These are phyloP conservation scores for Proterorhinus semilunaris DNA, from an alignment of 2,113 vertebrate species.

Conservation along the genomic window DNA sequence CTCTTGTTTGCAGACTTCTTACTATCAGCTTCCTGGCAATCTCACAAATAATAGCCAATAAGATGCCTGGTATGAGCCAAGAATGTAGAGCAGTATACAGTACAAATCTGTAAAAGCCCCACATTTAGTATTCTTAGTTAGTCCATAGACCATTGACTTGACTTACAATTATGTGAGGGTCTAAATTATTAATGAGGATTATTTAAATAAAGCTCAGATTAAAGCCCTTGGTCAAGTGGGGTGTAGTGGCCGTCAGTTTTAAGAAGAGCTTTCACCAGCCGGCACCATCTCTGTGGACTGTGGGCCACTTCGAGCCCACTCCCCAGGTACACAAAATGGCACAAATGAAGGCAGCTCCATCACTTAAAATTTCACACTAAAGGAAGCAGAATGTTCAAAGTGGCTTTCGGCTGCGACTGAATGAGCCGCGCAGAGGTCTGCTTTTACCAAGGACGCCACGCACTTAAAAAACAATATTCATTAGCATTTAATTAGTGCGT, in stretches of 20 bases:
- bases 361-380: conserved; percentile 26
- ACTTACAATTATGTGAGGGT: neutral
- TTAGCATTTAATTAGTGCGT: conserved; percentile 35
- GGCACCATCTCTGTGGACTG: conserved; percentile 42
- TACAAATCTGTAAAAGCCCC: neutral
- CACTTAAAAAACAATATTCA: conserved; percentile 35
- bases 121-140: neutral
- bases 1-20: conserved; percentile 3
- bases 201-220: conserved; percentile 24
- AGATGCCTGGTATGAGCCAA: neutral
- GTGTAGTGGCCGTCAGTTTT: neutral
- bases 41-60: neutral
- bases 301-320: conserved; percentile 40
- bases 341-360: conserved; percentile 38
- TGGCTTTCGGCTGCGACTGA: conserved; percentile 8
- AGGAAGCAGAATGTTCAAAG: conserved; percentile 26
- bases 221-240: conserved; percentile 5
- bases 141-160: neutral
- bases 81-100: neutral
- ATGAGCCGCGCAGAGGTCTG: neutral
- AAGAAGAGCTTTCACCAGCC: conserved; percentile 30
- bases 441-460: neutral
- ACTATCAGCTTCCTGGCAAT: neutral
- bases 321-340: conserved; percentile 38
- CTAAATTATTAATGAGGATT: conserved; percentile 20